Percentiles rank a stretch among this genome's conserved stretches.
Conservation (phyloP, 2,888 invertebrate genomes). For the Stenchaetothrips biformis region DNA sequence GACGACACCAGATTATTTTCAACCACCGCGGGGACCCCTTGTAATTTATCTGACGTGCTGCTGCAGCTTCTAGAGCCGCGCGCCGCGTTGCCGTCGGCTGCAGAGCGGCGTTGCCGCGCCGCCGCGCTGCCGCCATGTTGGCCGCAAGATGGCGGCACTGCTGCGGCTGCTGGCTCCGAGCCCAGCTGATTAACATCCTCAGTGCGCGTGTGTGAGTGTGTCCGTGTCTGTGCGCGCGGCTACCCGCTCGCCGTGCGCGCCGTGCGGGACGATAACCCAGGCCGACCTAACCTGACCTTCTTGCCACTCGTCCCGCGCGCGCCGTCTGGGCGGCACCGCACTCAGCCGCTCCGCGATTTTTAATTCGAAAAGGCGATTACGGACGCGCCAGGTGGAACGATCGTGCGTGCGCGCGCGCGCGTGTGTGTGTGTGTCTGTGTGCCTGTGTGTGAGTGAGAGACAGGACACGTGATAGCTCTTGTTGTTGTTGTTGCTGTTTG, state of each 20-base stretch:
- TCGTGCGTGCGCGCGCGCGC: background rate
- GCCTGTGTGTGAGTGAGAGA: background rate
- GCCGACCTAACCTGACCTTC: constrained; percentile 22
- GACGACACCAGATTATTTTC: too few relatives aligned
- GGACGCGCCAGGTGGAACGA: background rate
- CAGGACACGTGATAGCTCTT: background rate
- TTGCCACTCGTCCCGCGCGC: too few relatives aligned
- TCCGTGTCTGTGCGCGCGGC: background rate
- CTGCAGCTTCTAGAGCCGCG: background rate
- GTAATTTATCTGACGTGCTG: background rate
- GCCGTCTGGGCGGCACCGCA: too few relatives aligned
- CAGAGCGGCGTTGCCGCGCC: background rate
- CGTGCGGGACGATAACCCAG: background rate
- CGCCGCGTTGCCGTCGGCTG: background rate
- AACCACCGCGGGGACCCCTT: background rate
- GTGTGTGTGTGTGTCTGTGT: background rate
- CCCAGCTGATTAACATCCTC: constrained; percentile 11
- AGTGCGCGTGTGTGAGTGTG: background rate
- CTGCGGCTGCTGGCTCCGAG: background rate
- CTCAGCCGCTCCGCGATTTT: too few relatives aligned
- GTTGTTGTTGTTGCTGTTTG: constrained; percentile 1
- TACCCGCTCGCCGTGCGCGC: background rate
- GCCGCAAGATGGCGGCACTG: background rate
- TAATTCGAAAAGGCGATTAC: background rate
- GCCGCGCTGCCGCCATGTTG: background rate